These are phyloP conservation scores for Dicycla oo DNA, from an alignment of 2,888 invertebrate genomes.

Conservation along the genomic window DNA sequence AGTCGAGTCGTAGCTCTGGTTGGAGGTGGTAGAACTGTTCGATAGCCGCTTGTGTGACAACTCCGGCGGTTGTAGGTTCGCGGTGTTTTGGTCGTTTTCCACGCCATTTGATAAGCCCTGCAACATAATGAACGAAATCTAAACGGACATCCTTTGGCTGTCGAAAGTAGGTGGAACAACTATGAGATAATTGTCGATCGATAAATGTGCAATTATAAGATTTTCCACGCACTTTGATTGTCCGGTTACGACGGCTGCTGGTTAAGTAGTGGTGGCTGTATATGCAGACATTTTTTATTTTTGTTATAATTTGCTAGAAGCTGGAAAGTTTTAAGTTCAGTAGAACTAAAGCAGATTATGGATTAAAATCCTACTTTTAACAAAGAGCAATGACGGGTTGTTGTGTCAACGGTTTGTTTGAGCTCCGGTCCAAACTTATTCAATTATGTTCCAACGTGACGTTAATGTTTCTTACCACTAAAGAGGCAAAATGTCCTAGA, in stretches of 20 bases:
- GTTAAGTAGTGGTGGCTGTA: background rate
- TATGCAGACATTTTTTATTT: background rate
- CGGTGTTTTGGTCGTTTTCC: constrained; percentile 87
- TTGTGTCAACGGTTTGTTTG: background rate
- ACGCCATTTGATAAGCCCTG: constrained; percentile 88
- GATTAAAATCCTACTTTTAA: background rate
- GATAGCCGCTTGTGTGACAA: constrained; percentile 85
- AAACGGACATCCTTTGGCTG: constrained; percentile 47
- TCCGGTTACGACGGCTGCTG: constrained; percentile 16
- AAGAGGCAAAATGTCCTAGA: background rate
- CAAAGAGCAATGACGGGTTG: background rate
- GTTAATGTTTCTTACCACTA: background rate
- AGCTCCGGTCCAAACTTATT: background rate
- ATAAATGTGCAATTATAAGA: constrained; percentile 35
- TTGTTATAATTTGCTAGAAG: background rate
- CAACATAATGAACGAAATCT: constrained; percentile 64
- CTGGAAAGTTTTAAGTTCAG: background rate
- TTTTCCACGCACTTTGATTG: constrained; percentile 10
- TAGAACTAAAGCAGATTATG: background rate
- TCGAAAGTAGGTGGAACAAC: constrained; percentile 21
- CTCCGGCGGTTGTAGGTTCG: constrained; percentile 80
- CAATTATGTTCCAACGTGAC: background rate
- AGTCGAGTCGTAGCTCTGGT: constrained; percentile 87
- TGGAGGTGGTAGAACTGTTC: constrained; percentile 85
- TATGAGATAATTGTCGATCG: constrained; percentile 45